Base-by-base conservation (phyloP, 92 coral and sea anemone species). In the Porites evermanni region DNA sequence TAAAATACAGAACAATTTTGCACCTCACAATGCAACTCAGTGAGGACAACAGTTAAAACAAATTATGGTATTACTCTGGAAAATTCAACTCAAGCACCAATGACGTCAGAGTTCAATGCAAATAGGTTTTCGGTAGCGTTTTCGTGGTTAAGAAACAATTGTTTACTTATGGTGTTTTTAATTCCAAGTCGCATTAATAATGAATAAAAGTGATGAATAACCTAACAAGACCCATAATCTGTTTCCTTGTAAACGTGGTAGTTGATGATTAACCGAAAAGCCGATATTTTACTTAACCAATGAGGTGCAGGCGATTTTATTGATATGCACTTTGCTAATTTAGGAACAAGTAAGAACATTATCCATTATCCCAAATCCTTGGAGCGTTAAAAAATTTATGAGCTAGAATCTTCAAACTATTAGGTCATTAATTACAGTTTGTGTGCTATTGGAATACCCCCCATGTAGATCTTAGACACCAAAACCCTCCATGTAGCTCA, bases 261-360 rank as follows among this genome's bases (percentile, higher is more conserved):
- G 74, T 66, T 53, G 51, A 79, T 79, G 51, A 79, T 79, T 79
- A 79, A 79, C 83, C 53, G 1, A 69, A 50, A 10, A 52, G 19
- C 12, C 8, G 20, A 47, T 50, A 54, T 79, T 60, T 65, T 50
- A 24, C 50, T 59, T 63, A 32, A 50, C 61, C 73, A 64, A 17
- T 64, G 32, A 12, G 24, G 21, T 64, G 20, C 73, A 50, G 24
- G 23, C 20, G 60, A 60, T 23, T 17, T 52, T 23, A 52, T 47
- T 20, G 21, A 66, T 47, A 7, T 63, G 56, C 20, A 2, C 50
- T 51, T 70, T 70, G 51, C 52, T 16, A 21, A 24, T 51, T 19
- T n/a, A 26, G 74, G 6, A 70, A 70, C 18, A 12, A 38, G 44
- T 8, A 16, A 12, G 12, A 6, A 32, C 8, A 38, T 29, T 70